phyloP scores from a whole-genome alignment of 2,113 vertebrate genomes.

The Synchiropus splendidus region DNA sequence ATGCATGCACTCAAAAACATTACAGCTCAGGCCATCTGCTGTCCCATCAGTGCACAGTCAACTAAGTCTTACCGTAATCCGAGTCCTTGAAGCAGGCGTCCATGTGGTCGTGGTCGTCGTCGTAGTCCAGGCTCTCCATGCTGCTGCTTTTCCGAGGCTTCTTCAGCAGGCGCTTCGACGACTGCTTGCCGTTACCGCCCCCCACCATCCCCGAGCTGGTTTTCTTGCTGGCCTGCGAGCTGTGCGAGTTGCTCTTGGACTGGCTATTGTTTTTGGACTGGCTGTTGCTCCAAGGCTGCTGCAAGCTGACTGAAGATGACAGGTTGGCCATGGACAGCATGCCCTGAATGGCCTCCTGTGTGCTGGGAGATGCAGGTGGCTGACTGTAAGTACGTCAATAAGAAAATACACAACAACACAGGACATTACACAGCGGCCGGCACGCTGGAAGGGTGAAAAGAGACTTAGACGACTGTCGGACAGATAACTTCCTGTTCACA shows the following conservation, averaged over 20 bases:
- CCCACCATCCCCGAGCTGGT: constrained; percentile 20
- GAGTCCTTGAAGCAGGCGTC: constrained; percentile 98
- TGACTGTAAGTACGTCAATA: constrained; percentile 78
- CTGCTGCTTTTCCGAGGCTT: constrained; percentile 82
- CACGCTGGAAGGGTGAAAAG: constrained; percentile 28
- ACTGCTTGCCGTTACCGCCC: constrained; percentile 64
- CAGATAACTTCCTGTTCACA: too few relatives aligned
- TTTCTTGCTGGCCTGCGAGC: constrained; percentile 73
- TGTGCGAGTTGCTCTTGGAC: constrained; percentile 73
- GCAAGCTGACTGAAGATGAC: constrained; percentile 89
- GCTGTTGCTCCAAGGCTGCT: constrained; percentile 78
- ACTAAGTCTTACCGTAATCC: constrained; percentile 79
- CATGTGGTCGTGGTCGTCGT: constrained; percentile 94
- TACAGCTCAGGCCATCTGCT: too few relatives aligned
- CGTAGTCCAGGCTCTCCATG: constrained; percentile 77
- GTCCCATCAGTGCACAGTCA: too few relatives aligned
- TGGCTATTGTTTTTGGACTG: constrained; percentile 75
- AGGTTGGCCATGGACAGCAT: constrained; percentile 99
- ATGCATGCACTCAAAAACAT: too few relatives aligned
- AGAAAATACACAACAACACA: constrained; percentile 63
- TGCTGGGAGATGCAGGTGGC: constrained; percentile 97
- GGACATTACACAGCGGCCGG: constrained; percentile 52
- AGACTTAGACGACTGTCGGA: constrained; percentile 7
- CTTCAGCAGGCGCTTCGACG: constrained; percentile 78
- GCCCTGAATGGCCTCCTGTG: constrained; percentile 98